These are phyloP conservation scores for Torymus auratus DNA, from an alignment of 2,888 invertebrate species.

Conservation along the genomic window DNA sequence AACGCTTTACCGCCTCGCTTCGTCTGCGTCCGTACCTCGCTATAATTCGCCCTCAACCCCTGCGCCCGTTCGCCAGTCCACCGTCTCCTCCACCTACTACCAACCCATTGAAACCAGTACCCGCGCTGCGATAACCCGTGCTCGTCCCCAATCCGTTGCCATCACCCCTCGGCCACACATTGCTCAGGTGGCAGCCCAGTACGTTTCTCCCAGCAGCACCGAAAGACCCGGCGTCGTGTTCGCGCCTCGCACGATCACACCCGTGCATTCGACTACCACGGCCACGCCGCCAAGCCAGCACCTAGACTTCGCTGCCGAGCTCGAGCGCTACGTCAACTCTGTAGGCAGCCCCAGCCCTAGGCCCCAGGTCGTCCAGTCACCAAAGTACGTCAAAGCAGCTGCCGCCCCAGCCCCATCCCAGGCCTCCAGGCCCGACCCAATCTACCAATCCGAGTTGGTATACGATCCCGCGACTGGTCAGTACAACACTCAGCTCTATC, in stretches of 20 bases:
- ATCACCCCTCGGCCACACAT: slow-evolving; percentile 80
- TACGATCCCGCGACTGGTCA: slow-evolving; percentile 87
- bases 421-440: slow-evolving; percentile 78
- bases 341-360: slow-evolving; percentile 72
- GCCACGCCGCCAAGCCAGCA: slow-evolving; percentile 70
- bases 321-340: slow-evolving; percentile 81
- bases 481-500: slow-evolving; percentile 88
- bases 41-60: slow-evolving; percentile 82
- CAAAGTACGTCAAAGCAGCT: slow-evolving; percentile 47
- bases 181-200: slow-evolving; percentile 73
- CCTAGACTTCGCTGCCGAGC: slow-evolving; percentile 86
- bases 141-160: slow-evolving; percentile 74
- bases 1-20: slow-evolving; percentile 78
- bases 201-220: slow-evolving; percentile 75
- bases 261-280: slow-evolving; percentile 69
- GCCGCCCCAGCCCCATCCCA: slow-evolving; percentile 56
- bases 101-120: slow-evolving; percentile 71
- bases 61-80: slow-evolving; percentile 75
- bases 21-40: slow-evolving; percentile 79
- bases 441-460: slow-evolving; percentile 87
- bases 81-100: slow-evolving; percentile 66
- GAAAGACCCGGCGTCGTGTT: slow-evolving; percentile 72
- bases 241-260: slow-evolving; percentile 73
- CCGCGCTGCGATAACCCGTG: slow-evolving; percentile 64
- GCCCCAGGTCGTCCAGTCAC: slow-evolving; percentile 64